Evolutionary conservation across 2,888 invertebrate species (phyloP), one percentile per base, ranked within the genome.

Genomic region (Scaptomyza caliginosa): DNA sequence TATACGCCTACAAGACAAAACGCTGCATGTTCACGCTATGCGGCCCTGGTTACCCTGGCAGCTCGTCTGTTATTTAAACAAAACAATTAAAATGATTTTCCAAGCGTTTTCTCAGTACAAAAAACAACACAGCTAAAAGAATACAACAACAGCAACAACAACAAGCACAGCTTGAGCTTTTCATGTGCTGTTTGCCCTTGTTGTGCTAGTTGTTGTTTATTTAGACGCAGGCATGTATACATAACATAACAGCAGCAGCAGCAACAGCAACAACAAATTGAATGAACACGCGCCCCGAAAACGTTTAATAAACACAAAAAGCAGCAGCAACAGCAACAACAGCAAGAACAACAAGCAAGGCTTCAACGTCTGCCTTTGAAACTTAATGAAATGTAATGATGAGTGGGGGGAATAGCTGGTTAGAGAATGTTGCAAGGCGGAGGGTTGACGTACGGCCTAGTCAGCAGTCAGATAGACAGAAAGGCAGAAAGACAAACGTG

Each of bases 231-330:
- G 86, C 86, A 78, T 88, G 82, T 88, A 82, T 69, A 86, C 85
- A 86, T 74, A 88, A 80, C 81, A 84, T 87, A 58, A 38, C 54
- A 66, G 26, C 57, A 74, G 48, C 57, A 80, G 43, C 50, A 54
- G 30, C 69, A 59, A 24, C 49, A 67, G 40, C 51, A 77, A 65
- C 85, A 85, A 64, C 86, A 81, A 88, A 88, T 81, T 88, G 88
- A 88, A 88, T 88, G 80, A 88, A 87, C 69, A 81, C 84, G 84
- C 81, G 86, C 88, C 85, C 84, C 77, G 50, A 86, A 88, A 88
- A 88, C 81, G 77, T 83, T 81, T 88, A 86, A 88, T 88, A 81
- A 86, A 86, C 74, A 81, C 88, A 81, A 88, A 88, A 86, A 83
- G 65, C 67, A 75, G 43, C 59, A 57, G 24, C 40, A 64, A 48